Evolutionary conservation across 1,140 invertebrate genomes (phyloP), one percentile per base, ranked within the genome.

Genomic region (Homarus americanus): DNA sequence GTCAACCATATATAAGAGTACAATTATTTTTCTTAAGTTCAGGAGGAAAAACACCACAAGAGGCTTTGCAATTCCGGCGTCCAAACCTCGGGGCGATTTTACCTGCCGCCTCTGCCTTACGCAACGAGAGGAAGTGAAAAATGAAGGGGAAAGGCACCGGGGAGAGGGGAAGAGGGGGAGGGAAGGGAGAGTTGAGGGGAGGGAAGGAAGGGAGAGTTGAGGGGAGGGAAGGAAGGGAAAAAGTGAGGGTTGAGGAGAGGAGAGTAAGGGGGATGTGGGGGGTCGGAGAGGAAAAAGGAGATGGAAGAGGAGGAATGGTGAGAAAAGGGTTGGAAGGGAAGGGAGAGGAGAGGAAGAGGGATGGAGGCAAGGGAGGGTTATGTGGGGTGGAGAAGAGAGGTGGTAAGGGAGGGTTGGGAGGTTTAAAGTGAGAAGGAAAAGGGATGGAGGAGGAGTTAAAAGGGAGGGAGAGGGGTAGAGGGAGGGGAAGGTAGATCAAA

Each of bases 81-180:
- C n/a, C n/a, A n/a, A n/a, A n/a, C n/a, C n/a, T n/a, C n/a, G n/a
- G n/a, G n/a, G n/a, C n/a, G n/a, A n/a, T n/a, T n/a, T n/a, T n/a
- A n/a, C n/a, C n/a, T n/a, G n/a, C n/a, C n/a, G n/a, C n/a, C n/a
- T n/a, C n/a, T n/a, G n/a, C n/a, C n/a, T n/a, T n/a, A n/a, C n/a
- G n/a, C n/a, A n/a, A n/a, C n/a, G n/a, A n/a, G n/a, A n/a, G n/a
- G n/a, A n/a, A n/a, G n/a, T n/a, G n/a, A n/a, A n/a, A n/a, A n/a
- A n/a, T n/a, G 44, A 15, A 49, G 44, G 4, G 72, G 72, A 34
- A 75, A 63, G 44, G 44, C 9, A 15, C 44, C 5, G 79, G 32
- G 40, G 49, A 53, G 79, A 32, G 40, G 44, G 79, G 44, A 17
- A 32, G 41, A 82, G 38, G 41, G 38, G 41, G 78, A 82, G n/a